A percentile compares a stretch with the other conserved stretches of the same genome.
These are phyloP conservation scores for Dasysyrphus albostriatus DNA, from an alignment of 2,888 invertebrate genomes.

Conservation along the genomic window DNA sequence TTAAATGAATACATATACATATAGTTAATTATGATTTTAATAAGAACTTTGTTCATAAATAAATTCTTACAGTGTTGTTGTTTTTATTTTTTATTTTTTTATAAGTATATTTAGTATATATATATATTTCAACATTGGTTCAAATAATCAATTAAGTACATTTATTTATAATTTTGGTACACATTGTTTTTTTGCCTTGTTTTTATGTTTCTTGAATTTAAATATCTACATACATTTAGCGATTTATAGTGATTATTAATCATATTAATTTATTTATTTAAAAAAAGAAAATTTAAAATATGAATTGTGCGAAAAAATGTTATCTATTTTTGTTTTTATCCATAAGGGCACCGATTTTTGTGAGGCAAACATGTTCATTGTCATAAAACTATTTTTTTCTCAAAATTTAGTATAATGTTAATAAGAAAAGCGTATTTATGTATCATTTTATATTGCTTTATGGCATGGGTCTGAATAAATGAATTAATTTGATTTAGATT, in stretches of 20 bases:
- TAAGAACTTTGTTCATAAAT: conserved; percentile 71
- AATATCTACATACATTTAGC: conserved; percentile 51
- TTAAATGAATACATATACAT: conserved; percentile 51
- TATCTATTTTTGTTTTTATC: not conserved
- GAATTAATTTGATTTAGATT: not conserved
- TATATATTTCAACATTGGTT: conserved; percentile 17
- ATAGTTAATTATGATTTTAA: conserved; percentile 35
- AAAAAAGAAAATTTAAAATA: not conserved
- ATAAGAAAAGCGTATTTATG: not conserved
- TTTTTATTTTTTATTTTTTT: conserved; percentile 20
- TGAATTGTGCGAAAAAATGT: conserved; percentile 25
- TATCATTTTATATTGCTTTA: not conserved
- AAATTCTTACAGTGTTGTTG: conserved; percentile 42
- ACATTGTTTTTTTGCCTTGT: conserved; percentile 27
- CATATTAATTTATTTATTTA: not conserved
- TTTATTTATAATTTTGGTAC: conserved; percentile 21
- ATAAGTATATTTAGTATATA: conserved; percentile 44
- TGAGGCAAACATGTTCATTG: conserved; percentile 12
- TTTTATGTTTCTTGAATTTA: conserved; percentile 14
- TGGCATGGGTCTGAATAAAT: not conserved
- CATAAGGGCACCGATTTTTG: not conserved
- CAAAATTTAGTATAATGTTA: too few species aligned
- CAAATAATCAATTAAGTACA: not conserved
- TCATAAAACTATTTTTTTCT: not conserved
- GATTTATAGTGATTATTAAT: conserved; percentile 3